Base-by-base conservation (phyloP, 2,888 invertebrate species). In the Endomychus coccineus region DNA sequence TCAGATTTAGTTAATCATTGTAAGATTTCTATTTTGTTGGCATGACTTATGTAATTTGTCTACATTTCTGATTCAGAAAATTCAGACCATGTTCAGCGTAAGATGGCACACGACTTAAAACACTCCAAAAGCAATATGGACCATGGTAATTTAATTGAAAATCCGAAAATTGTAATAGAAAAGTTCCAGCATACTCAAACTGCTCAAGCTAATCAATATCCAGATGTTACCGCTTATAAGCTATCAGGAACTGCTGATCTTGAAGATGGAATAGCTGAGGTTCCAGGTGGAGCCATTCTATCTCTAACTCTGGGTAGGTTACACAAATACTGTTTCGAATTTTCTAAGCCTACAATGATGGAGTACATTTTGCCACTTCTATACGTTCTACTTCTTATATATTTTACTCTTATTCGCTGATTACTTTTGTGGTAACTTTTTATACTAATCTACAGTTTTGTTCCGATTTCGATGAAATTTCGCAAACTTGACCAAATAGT, bases 221-320 rank as follows among this genome's bases (percentile, higher is more conserved):
- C 56, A 6, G 58, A 59, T 36, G 54, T 58, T 1, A 50, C 56
- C 2, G 49, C 57, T 4, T 59, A 56, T 25, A 59, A 59, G 42
- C 43, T 59, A 17, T 46, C 46, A 11, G 56, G 52, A 14, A 42
- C 45, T n/a, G 42, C 51, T 15, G 61, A 61, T 40, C 34, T 56
- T 11, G 65, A 70, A 44, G 81, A 80, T 62, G 81, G 80, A 0
- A 71, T 73, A 42, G 74, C 79, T 44, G 77, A 79, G 54, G 77
- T 74, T 36, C 87, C 88, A 13, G 79, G 80, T 32, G 86, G 88
- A 36, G 89, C 89, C 5, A 76, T 88, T 29, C 70, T 89, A 49
- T 82, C 88, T 5, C 70, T 89, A 21, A 80, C 83, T 16, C 67
- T 89, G 49, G 88, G 84, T 75, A 62, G 55, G 43, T 43, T 24